phyloP scores from a whole-genome alignment of 2,113 vertebrate species.

The Nibea albiflora region DNA sequence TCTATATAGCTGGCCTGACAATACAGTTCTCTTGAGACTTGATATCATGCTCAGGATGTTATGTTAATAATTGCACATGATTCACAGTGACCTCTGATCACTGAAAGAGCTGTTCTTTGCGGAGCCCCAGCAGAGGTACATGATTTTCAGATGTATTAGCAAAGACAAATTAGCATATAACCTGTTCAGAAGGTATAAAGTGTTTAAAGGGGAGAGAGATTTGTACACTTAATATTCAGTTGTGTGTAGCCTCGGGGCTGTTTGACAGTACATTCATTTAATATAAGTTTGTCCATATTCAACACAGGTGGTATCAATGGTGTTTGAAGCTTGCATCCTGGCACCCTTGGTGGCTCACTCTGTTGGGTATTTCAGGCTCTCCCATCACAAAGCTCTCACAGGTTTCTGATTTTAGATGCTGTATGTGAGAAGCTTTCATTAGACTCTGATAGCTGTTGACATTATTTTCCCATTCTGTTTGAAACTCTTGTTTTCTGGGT shows the following conservation, averaged over 20 bases:
- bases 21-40: not conserved
- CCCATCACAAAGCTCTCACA: not conserved
- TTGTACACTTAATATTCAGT: not conserved
- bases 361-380: conserved; percentile 2
- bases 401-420: not conserved
- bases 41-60: not conserved
- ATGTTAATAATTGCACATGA: not conserved
- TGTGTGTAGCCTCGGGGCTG: not conserved
- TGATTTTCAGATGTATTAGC: not conserved
- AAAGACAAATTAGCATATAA: not conserved
- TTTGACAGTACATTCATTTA: not conserved
- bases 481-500: not conserved
- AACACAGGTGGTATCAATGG: conserved; percentile 3
- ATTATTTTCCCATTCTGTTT: conserved; percentile 14
- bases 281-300: not conserved
- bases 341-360: not conserved
- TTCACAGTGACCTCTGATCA: conserved; percentile 3
- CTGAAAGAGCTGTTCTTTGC: not conserved
- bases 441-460: conserved; percentile 9
- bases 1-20: not conserved
- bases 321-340: conserved; percentile 31
- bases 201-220: not conserved
- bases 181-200: not conserved
- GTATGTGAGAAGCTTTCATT: not conserved
- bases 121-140: conserved; percentile 14